Evolutionary conservation across 2,113 vertebrate species (phyloP).

Genomic region (Sterrhoptilus dennistouni): DNA sequence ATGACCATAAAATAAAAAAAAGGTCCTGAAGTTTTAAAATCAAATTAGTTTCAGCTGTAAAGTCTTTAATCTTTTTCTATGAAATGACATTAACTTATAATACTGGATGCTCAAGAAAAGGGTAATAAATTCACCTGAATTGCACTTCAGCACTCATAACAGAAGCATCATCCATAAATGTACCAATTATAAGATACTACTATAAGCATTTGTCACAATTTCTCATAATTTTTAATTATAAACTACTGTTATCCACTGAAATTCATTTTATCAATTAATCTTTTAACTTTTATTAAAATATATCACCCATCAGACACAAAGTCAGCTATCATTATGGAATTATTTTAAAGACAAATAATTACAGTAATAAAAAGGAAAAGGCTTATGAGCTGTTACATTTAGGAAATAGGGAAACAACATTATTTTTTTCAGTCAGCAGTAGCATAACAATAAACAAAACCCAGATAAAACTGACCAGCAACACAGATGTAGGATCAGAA

Average conservation of each 20-base stretch:
- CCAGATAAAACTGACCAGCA: not conserved
- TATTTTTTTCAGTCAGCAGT: not conserved
- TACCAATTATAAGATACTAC: not conserved
- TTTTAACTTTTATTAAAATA: not conserved
- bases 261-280: not conserved
- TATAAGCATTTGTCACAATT: not conserved
- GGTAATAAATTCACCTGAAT: not conserved
- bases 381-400: not conserved
- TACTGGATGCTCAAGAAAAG: not conserved
- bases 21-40: not conserved
- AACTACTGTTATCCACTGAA: not conserved
- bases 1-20: not conserved
- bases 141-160: not conserved
- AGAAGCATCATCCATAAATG: not conserved
- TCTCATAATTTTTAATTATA: not conserved
- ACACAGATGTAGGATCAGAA: not conserved
- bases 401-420: not conserved
- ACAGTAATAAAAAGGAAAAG: not conserved
- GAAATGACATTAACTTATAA: not conserved
- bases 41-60: not conserved
- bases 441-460: not conserved
- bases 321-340: not conserved
- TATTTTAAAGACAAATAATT: not conserved
- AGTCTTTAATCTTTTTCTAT: not conserved
- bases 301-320: not conserved